Conservation (phyloP, 2,888 invertebrate species). For the Stenoptilia bipunctidactyla region DNA sequence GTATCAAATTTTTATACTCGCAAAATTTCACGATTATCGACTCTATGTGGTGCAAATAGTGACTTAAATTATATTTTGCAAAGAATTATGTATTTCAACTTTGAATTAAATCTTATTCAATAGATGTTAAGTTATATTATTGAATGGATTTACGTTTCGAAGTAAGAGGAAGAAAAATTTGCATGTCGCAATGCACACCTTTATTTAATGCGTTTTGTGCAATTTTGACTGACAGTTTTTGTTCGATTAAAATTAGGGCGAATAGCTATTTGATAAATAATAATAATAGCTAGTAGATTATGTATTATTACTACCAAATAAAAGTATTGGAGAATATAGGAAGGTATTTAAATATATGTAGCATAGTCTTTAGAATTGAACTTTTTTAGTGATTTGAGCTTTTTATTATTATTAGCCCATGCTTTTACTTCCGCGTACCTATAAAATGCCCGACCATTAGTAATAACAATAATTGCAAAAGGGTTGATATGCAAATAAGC, state of each 20-base stretch:
- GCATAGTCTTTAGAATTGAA: no score
- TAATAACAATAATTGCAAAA: neutral
- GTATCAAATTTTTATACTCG: constrained; percentile 11
- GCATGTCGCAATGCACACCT: constrained; percentile 61
- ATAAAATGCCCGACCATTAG: neutral
- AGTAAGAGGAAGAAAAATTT: constrained; percentile 35
- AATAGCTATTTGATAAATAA: constrained; percentile 7
- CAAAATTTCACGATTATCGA: neutral
- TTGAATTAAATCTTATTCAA: no score
- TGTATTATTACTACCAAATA: constrained; percentile 1
- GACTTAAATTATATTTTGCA: no score
- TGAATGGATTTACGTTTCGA: no score
- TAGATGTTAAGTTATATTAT: no score
- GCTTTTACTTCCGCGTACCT: no score
- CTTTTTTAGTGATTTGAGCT: no score
- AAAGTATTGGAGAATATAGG: no score
- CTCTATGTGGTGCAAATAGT: no score
- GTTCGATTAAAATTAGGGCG: neutral
- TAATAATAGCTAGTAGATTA: constrained; percentile 9
- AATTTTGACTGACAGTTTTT: constrained; percentile 57
- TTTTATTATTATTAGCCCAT: no score
- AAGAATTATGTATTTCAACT: no score
- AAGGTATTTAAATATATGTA: no score
- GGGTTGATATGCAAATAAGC: neutral
- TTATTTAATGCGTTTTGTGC: constrained; percentile 58